These are phyloP conservation scores for Dolichallabes microphthalmus DNA, from an alignment of 2,113 vertebrate genomes.

Conservation along the genomic window DNA sequence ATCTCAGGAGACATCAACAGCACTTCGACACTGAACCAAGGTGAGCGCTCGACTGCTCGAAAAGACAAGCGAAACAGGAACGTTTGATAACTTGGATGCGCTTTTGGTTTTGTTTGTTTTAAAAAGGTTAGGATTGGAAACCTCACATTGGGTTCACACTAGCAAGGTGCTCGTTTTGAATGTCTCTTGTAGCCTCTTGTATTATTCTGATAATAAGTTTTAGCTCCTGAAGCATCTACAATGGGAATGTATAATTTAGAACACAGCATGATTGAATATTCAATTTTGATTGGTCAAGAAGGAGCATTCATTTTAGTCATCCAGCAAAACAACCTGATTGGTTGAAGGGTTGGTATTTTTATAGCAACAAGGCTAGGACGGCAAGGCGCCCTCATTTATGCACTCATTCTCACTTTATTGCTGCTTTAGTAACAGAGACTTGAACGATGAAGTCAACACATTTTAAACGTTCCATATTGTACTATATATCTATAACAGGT, in stretches of 20 bases:
- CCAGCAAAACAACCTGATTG: not conserved
- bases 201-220: not conserved
- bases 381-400: not conserved
- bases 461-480: not conserved
- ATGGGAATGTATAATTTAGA: not conserved
- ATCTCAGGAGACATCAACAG: conserved; percentile 99
- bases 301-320: not conserved
- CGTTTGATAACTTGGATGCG: not conserved
- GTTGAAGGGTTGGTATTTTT: not conserved
- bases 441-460: not conserved
- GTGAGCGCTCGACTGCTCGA: conserved; percentile 71
- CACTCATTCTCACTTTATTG: not conserved
- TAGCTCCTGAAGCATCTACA: not conserved
- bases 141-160: too few species aligned
- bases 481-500: too few species aligned
- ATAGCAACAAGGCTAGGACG: not conserved
- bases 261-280: not conserved
- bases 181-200: too few species aligned
- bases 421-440: not conserved
- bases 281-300: not conserved
- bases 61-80: not conserved
- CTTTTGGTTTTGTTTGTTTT: not conserved
- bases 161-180: not conserved
- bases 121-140: not conserved
- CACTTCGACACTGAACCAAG: conserved; percentile 99